A percentile compares a stretch with the other conserved stretches of the same genome.
These are phyloP conservation scores for Selene dorsalis DNA, from an alignment of 2,797 vertebrate genomes.

Conservation along the genomic window DNA sequence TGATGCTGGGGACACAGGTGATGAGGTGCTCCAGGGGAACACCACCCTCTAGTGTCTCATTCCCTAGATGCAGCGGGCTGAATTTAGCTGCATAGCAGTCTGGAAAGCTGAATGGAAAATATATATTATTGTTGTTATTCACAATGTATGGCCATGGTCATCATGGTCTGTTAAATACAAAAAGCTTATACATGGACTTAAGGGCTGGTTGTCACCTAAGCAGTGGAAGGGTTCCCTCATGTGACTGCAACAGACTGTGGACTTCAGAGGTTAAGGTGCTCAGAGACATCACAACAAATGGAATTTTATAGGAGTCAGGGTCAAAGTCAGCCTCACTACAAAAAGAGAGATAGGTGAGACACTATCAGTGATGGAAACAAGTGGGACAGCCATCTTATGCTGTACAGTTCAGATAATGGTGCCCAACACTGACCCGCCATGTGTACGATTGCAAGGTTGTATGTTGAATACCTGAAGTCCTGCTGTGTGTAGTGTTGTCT, in stretches of 20 bases:
- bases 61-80: constrained; percentile 84
- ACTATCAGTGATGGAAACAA: constrained; percentile 3
- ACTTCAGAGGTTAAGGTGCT: constrained; percentile 93
- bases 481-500: constrained; percentile 89
- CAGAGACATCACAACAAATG: constrained; percentile 92
- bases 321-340: constrained; percentile 95
- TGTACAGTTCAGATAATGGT: not conserved
- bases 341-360: not conserved
- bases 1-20: constrained; percentile 94
- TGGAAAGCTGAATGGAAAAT: constrained; percentile 86
- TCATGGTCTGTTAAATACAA: not conserved
- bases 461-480: constrained; percentile 85
- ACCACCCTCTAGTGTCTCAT: constrained; percentile 84
- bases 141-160: not conserved
- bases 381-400: not conserved
- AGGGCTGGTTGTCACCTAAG: constrained; percentile 86
- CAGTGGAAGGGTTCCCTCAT: constrained; percentile 94
- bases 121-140: not conserved
- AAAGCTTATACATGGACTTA: not conserved
- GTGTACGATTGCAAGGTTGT: not conserved
- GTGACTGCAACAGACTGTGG: constrained; percentile 93
- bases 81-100: constrained; percentile 95
- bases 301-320: constrained; percentile 94
- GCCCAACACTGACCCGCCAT: not conserved
- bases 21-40: constrained; percentile 97